Conservation (phyloP, 2,113 vertebrate genomes). For the Physeter macrocephalus region DNA sequence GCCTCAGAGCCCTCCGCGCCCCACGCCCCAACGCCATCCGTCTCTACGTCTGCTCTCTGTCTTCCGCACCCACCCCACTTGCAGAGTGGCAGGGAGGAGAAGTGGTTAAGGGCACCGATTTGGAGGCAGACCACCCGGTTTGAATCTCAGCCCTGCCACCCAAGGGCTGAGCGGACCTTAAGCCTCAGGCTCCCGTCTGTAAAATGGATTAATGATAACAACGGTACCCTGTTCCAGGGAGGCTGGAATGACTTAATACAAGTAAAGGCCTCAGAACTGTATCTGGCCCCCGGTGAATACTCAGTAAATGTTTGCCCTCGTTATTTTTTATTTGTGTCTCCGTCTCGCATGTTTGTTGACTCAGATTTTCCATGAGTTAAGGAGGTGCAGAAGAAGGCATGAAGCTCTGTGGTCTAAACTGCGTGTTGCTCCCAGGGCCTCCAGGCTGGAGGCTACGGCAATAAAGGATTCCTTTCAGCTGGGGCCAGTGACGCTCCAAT, state of each 20-base stretch:
- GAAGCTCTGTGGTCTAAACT: neutral
- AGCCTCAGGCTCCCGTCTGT: neutral
- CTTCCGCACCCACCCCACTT: neutral
- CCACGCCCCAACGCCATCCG: rapidly evolving
- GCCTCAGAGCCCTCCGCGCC: neutral
- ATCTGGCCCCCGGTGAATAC: neutral
- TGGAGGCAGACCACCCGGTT: neutral
- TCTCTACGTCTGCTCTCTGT: neutral
- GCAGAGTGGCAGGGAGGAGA: neutral
- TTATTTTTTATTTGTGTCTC: constrained; percentile 45
- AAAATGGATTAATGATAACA: neutral
- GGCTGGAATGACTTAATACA: neutral
- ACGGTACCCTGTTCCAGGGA: neutral
- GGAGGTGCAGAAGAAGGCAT: neutral
- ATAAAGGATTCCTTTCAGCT: neutral
- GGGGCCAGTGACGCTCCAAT: constrained; percentile 44
- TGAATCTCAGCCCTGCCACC: neutral
- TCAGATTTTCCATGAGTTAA: constrained; percentile 51
- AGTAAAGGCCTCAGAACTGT: neutral
- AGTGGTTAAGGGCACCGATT: neutral
- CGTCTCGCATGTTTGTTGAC: neutral
- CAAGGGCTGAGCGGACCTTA: neutral
- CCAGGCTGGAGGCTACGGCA: neutral
- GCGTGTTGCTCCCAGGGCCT: neutral
- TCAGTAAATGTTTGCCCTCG: neutral